phyloP scores from a whole-genome alignment of 2,797 vertebrate species.

The Parauchenoglanis ngamensis region DNA sequence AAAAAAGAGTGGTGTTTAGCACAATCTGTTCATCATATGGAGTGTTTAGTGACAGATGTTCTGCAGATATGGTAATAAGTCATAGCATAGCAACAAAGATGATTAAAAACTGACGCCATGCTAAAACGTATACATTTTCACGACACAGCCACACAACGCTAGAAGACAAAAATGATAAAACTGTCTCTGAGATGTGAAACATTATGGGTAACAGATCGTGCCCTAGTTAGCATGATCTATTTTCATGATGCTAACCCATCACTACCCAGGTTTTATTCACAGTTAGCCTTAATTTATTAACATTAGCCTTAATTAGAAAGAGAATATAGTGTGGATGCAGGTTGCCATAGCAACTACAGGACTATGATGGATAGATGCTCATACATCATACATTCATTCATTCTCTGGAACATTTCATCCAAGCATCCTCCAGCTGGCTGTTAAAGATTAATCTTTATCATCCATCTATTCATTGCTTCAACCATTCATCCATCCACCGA shows the following conservation, averaged over 20 bases:
- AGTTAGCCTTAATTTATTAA: background rate
- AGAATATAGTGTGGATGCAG: background rate
- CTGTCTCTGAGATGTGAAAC: background rate
- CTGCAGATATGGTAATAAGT: background rate
- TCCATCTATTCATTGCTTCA: background rate
- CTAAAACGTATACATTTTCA: background rate
- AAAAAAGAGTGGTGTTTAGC: background rate
- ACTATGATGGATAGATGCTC: background rate
- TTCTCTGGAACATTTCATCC: background rate
- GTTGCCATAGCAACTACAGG: background rate
- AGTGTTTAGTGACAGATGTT: background rate
- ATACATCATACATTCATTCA: background rate
- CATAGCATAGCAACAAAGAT: background rate
- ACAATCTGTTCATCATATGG: conserved; percentile 19
- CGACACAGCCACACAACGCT: background rate
- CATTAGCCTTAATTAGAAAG: background rate
- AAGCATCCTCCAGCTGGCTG: background rate
- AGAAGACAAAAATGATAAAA: background rate
- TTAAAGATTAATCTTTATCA: background rate
- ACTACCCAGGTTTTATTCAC: background rate
- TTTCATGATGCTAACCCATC: background rate
- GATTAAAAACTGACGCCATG: background rate
- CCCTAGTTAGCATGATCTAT: background rate
- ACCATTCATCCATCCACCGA: background rate
- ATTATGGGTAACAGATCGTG: background rate